Evolutionary conservation across 2,888 invertebrate genomes (phyloP).

Genomic region (Parasteatoda lunata): DNA sequence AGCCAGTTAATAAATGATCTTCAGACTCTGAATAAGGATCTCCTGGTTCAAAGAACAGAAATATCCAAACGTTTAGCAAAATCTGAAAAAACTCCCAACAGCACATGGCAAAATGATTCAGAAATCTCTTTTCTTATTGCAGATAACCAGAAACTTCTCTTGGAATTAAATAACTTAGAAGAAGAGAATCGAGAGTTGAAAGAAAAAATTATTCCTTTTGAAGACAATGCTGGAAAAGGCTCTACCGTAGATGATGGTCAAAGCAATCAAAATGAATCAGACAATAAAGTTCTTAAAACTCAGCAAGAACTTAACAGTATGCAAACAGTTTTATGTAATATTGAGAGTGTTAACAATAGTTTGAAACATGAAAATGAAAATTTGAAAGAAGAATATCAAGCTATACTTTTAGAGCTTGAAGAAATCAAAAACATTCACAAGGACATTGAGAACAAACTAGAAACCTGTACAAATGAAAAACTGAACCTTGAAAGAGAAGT

Average conservation of each 20-base stretch:
- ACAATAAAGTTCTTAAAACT: not conserved
- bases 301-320: not conserved
- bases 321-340: not conserved
- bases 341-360: slow-evolving; percentile 6
- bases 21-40: slow-evolving; percentile 4
- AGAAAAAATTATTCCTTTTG: not conserved
- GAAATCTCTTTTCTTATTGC: slow-evolving; percentile 28
- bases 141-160: slow-evolving; percentile 34
- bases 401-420: not conserved
- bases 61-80: not conserved
- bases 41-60: slow-evolving; percentile 11
- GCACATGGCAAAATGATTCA: not conserved
- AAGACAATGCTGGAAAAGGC: not conserved
- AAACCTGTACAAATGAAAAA: slow-evolving; percentile 9
- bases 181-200: slow-evolving; percentile 7
- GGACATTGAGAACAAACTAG: not conserved
- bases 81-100: not conserved
- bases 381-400: slow-evolving; percentile 21
- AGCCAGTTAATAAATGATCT: not conserved
- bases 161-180: slow-evolving; percentile 15
- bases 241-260: too few species aligned
- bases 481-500: slow-evolving; percentile 32
- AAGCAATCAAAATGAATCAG: too few species aligned
- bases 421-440: not conserved
- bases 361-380: slow-evolving; percentile 2